These are phyloP conservation scores for Xanthorhoe designata DNA, from an alignment of 2,888 invertebrate genomes.

Conservation along the genomic window DNA sequence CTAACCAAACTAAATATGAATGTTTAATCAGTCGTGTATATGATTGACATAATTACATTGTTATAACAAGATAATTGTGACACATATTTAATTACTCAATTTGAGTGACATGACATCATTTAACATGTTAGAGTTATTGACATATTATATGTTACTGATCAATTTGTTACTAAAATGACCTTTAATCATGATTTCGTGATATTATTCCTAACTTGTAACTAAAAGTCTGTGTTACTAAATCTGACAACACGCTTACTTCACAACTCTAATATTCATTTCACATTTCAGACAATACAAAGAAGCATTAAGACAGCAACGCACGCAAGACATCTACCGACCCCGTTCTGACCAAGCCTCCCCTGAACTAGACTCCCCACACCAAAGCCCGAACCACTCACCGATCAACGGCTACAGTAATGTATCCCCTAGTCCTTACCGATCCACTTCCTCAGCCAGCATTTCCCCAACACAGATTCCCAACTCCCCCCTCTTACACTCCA, in stretches of 20 bases:
- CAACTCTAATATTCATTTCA: slow-evolving; percentile 22
- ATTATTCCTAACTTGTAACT: not conserved
- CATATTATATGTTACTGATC: not conserved
- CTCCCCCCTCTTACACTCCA: slow-evolving; percentile 79
- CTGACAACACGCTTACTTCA: not conserved
- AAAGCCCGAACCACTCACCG: slow-evolving; percentile 81
- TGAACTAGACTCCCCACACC: slow-evolving; percentile 82
- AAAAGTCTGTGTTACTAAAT: slow-evolving; percentile 41
- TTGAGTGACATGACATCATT: slow-evolving; percentile 18
- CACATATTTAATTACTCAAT: slow-evolving; percentile 7
- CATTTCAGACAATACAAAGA: slow-evolving; percentile 93
- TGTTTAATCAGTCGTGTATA: not conserved
- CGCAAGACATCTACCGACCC: slow-evolving; percentile 91
- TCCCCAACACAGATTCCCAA: slow-evolving; percentile 74
- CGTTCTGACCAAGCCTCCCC: slow-evolving; percentile 86
- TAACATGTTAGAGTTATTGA: not conserved
- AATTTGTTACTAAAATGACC: slow-evolving; percentile 4
- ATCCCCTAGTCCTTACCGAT: slow-evolving; percentile 78
- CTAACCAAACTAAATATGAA: not conserved
- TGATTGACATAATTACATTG: slow-evolving; percentile 22
- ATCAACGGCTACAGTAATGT: slow-evolving; percentile 85
- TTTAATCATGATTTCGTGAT: too few species aligned
- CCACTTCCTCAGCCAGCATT: slow-evolving; percentile 67
- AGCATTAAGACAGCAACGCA: slow-evolving; percentile 93
- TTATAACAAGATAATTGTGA: not conserved